Conservation (phyloP, 2,113 vertebrate species). For the Marcusenius ussheri region DNA sequence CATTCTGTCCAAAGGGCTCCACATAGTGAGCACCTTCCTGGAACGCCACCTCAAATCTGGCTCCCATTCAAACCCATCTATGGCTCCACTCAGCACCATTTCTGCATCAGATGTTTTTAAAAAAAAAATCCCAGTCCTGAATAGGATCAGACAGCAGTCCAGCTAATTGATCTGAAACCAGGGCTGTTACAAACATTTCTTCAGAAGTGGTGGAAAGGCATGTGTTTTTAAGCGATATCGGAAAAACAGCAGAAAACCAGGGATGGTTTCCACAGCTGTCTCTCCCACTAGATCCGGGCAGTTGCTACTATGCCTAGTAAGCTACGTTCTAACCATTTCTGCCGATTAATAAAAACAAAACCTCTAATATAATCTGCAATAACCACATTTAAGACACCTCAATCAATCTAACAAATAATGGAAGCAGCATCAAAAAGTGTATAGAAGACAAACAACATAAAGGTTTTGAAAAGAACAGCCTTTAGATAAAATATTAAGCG, state of each 20-base stretch:
- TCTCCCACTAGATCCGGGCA: neutral
- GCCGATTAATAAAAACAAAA: neutral
- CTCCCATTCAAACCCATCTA: neutral
- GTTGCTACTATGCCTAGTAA: neutral
- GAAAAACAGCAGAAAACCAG: constrained; percentile 25
- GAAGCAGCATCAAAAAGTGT: neutral
- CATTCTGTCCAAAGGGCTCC: constrained; percentile 3
- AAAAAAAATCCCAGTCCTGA: neutral
- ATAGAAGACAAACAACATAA: neutral
- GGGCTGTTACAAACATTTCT: constrained; percentile 24
- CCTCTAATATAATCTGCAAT: neutral
- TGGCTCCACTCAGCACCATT: neutral
- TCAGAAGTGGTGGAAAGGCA: constrained; percentile 18
- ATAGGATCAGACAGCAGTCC: neutral
- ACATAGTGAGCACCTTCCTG: constrained; percentile 1
- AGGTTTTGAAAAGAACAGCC: neutral
- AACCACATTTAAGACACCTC: neutral
- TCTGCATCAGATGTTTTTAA: neutral
- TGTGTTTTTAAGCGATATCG: constrained; percentile 25
- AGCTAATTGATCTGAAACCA: constrained; percentile 27
- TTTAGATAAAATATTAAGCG: neutral
- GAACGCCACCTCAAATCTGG: constrained; percentile 13
- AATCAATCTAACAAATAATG: neutral
- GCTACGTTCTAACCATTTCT: neutral
- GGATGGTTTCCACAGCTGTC: constrained; percentile 22